These are phyloP conservation scores for Phaonia tiefii DNA, from an alignment of 2,888 invertebrate species.

Conservation along the genomic window DNA sequence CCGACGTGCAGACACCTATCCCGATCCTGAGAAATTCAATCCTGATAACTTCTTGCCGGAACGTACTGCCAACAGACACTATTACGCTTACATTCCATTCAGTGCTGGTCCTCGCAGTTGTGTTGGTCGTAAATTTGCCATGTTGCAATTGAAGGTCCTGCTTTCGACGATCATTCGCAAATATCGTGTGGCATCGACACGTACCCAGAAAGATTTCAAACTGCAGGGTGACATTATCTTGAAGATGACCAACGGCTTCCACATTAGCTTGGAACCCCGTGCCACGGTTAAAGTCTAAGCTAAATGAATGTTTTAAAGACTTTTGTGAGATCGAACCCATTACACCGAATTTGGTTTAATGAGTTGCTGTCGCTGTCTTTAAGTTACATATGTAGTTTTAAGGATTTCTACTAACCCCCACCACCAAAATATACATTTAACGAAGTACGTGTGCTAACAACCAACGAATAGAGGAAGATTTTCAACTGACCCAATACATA, in stretches of 20 bases:
- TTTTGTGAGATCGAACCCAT: neutral
- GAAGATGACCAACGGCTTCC: constrained; percentile 88
- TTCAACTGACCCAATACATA: constrained; percentile 19
- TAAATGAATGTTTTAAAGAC: neutral
- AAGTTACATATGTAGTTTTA: neutral
- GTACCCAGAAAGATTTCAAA: constrained; percentile 85
- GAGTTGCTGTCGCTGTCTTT: neutral
- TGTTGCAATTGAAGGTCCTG: constrained; percentile 88
- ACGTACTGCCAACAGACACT: constrained; percentile 87
- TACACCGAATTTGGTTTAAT: no score
- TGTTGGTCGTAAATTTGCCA: constrained; percentile 89
- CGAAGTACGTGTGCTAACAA: constrained; percentile 35
- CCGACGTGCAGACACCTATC: constrained; percentile 85
- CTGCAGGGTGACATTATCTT: constrained; percentile 88
- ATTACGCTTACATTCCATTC: constrained; percentile 90
- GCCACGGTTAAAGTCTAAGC: constrained; percentile 51
- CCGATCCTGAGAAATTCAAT: constrained; percentile 87
- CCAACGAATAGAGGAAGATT: constrained; percentile 51
- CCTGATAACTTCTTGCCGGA: constrained; percentile 91
- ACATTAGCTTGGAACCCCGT: constrained; percentile 85
- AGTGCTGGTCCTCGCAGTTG: constrained; percentile 91
- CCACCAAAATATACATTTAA: neutral
- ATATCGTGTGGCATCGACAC: constrained; percentile 84
- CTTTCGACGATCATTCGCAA: constrained; percentile 87
- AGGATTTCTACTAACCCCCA: constrained; percentile 38